Percentiles rank a stretch among this genome's conserved stretches.
These are phyloP conservation scores for Panagrolaimus sp. DNA, from an alignment of 1,140 invertebrate genomes.

Conservation along the genomic window DNA sequence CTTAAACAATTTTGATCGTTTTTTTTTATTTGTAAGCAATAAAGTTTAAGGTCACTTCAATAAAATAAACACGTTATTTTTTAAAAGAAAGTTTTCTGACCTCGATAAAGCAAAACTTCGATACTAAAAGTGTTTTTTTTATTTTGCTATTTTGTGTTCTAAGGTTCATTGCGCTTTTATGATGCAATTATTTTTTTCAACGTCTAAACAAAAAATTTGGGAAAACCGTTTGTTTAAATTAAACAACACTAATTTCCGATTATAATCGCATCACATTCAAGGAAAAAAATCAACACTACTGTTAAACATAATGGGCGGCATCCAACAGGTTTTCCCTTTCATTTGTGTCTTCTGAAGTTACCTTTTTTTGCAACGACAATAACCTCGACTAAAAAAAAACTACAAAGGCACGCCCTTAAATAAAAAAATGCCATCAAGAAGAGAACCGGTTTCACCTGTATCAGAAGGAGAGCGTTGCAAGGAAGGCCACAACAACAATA, in stretches of 20 bases:
- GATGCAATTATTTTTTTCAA: too few relatives aligned
- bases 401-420: constrained; percentile 7
- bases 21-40: too few relatives aligned
- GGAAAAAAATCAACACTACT: background rate
- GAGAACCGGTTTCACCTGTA: constrained; percentile 2
- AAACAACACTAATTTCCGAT: constrained; percentile 8
- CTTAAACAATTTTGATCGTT: too few relatives aligned
- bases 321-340: constrained; percentile 14
- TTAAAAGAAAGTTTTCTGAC: too few relatives aligned
- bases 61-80: too few relatives aligned
- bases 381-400: background rate
- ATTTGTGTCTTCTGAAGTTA: constrained; percentile 4
- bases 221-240: background rate
- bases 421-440: constrained; percentile 15
- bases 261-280: background rate
- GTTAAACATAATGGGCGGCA: background rate
- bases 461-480: too few relatives aligned
- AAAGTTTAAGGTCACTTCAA: too few relatives aligned
- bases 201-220: too few relatives aligned
- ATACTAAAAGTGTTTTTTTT: too few relatives aligned
- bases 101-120: too few relatives aligned
- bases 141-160: too few relatives aligned
- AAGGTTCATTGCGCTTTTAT: too few relatives aligned
- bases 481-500: background rate
- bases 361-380: background rate